Evolutionary conservation across 2,113 vertebrate genomes (phyloP).

Genomic region (Marmota monax): DNA sequence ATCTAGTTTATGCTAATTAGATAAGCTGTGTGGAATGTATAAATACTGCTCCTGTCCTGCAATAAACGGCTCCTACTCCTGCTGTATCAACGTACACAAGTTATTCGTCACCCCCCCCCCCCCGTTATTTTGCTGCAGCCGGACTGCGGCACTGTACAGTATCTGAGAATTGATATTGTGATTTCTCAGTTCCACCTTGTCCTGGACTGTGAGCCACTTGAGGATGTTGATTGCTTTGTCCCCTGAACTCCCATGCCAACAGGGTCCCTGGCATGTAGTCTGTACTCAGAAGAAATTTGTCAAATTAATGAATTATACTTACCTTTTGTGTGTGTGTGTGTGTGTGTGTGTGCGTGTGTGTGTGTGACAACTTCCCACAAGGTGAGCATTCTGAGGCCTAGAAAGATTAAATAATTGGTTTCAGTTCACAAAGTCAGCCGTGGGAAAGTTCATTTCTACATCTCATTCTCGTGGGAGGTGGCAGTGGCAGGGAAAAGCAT

Average conservation of each 20-base stretch:
- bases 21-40: no score
- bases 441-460: neutral
- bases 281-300: neutral
- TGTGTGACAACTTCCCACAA: neutral
- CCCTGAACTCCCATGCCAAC: neutral
- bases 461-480: neutral
- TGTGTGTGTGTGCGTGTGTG: neutral
- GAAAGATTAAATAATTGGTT: slow-evolving; percentile 34
- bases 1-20: no score
- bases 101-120: no score
- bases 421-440: neutral
- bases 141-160: no score
- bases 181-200: neutral
- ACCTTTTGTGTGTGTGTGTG: neutral
- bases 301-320: neutral
- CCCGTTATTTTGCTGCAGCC: no score
- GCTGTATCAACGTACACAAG: no score
- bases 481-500: neutral
- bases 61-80: no score
- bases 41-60: no score
- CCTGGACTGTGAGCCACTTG: neutral
- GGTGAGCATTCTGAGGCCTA: neutral
- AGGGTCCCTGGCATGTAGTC: neutral
- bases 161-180: neutral
- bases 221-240: neutral